Conservation (phyloP, 2,113 vertebrate species). For the Prionailurus viverrinus region DNA sequence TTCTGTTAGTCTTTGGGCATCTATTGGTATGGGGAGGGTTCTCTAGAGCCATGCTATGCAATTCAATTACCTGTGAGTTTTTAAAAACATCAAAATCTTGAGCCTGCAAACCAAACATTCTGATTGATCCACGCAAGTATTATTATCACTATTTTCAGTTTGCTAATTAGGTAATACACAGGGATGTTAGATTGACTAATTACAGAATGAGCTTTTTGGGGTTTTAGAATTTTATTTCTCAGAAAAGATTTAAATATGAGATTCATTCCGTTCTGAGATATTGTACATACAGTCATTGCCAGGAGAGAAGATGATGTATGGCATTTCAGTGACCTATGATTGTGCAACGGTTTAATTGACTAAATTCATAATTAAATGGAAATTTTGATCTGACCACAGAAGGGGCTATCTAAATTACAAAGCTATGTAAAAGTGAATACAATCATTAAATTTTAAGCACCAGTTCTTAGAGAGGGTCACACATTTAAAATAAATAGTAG, state of each 20-base stretch:
- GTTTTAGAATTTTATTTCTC: not conserved
- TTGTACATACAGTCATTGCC: not conserved
- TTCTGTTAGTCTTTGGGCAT: not conserved
- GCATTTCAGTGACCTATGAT: not conserved
- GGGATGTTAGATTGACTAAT: not conserved
- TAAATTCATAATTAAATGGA: not conserved
- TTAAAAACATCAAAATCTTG: not conserved
- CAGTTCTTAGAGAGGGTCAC: not conserved
- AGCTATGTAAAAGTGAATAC: not conserved
- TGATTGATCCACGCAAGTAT: not conserved
- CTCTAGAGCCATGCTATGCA: not conserved
- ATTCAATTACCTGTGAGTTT: not conserved
- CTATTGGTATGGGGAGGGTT: not conserved
- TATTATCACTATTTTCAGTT: not conserved
- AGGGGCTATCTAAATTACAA: slow-evolving; percentile 23
- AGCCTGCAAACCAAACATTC: not conserved
- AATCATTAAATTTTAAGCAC: not conserved
- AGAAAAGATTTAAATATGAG: not conserved
- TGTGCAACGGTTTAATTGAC: not conserved
- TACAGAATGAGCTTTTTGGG: not conserved
- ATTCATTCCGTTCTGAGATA: not conserved
- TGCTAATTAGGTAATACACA: not conserved
- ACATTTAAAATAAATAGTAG: slow-evolving; percentile 36
- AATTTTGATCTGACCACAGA: slow-evolving; percentile 16
- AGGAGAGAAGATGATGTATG: not conserved